Evolutionary conservation across 2,888 invertebrate species (phyloP).

Genomic region (Melanargia galathea): DNA sequence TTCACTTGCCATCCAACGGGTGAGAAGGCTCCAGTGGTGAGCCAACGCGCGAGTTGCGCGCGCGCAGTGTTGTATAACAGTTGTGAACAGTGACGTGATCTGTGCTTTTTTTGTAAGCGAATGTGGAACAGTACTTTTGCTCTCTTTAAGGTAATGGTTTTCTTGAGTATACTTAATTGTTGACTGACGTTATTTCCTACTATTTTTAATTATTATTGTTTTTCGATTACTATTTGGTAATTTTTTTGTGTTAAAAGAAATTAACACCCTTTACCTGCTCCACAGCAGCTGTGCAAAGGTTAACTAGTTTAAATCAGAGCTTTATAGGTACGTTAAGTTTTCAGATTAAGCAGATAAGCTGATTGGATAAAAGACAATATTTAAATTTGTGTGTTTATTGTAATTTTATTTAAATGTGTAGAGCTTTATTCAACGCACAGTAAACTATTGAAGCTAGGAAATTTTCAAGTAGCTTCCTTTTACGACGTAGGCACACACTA

Average conservation of each 20-base stretch:
- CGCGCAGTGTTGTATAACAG: conserved; percentile 42
- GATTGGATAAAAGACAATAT: too few species aligned
- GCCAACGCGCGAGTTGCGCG: conserved; percentile 45
- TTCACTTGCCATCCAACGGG: conserved; percentile 26
- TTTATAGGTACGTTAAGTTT: not conserved
- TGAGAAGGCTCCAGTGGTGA: conserved; percentile 35
- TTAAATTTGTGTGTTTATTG: too few species aligned
- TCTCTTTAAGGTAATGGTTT: conserved; percentile 30
- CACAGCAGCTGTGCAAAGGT: not conserved
- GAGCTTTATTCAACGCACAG: too few species aligned
- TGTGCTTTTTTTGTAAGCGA: conserved; percentile 31
- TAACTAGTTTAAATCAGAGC: not conserved
- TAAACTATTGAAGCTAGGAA: too few species aligned
- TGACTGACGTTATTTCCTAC: conserved; percentile 6
- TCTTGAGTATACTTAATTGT: conserved; percentile 3
- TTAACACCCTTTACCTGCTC: not conserved
- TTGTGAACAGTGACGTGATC: conserved; percentile 36
- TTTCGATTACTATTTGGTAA: not conserved
- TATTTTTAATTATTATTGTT: conserved; percentile 6
- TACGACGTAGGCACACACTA: too few species aligned
- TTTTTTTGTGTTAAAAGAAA: conserved; percentile 1
- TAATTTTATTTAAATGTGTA: too few species aligned
- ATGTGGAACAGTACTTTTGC: conserved; percentile 26
- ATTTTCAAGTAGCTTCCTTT: too few species aligned
- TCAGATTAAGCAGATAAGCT: too few species aligned